These are phyloP conservation scores for Oxyteleia sp. DNA, from an alignment of 2,888 invertebrate species.

Conservation along the genomic window DNA sequence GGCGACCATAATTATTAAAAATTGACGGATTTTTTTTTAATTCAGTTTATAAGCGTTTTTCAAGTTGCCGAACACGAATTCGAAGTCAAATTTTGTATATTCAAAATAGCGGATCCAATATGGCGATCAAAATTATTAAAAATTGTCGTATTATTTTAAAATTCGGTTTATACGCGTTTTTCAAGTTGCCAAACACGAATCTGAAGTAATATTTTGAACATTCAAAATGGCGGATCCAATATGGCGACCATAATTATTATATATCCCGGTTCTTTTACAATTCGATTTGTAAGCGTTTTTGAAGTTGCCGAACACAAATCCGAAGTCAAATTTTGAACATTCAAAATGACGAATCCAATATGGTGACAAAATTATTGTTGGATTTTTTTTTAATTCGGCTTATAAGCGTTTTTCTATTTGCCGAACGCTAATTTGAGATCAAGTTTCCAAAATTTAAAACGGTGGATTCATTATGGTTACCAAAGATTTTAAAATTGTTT, in stretches of 20 bases:
- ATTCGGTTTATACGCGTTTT: too few relatives aligned
- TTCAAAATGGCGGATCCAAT: not conserved
- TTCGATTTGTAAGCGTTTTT: not conserved
- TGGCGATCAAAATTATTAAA: too few relatives aligned
- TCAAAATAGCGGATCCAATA: too few relatives aligned
- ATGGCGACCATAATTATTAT: not conserved
- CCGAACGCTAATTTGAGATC: not conserved
- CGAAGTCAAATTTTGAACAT: not conserved
- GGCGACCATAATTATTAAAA: too few relatives aligned
- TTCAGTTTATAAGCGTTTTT: too few relatives aligned
- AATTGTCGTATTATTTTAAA: too few relatives aligned
- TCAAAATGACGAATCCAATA: not conserved
- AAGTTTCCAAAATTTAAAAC: not conserved
- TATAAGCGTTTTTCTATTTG: not conserved
- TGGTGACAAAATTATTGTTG: not conserved
- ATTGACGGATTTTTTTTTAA: too few relatives aligned
- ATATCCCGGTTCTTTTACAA: not conserved
- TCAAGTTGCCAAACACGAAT: not conserved
- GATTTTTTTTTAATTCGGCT: not conserved
- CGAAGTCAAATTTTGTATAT: too few relatives aligned
- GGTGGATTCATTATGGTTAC: slow-evolving; percentile 6
- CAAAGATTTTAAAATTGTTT: not conserved
- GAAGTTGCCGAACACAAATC: not conserved
- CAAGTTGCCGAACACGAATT: too few relatives aligned
- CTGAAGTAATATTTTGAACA: too few relatives aligned